Conservation (phyloP, 2,888 invertebrate species). For the Cyaniris semiargus region DNA sequence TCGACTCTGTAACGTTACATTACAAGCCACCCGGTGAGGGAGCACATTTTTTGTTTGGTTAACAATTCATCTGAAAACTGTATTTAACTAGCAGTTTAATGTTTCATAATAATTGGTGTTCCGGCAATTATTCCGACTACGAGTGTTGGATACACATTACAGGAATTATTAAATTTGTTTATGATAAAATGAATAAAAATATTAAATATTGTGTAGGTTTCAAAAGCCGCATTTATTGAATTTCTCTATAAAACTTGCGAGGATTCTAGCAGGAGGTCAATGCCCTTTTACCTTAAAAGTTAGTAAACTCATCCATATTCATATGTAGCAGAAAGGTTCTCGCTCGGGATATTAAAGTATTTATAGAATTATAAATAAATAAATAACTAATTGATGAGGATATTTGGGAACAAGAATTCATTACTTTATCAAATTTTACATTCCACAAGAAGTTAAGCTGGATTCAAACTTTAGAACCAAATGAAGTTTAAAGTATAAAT, state of each 20-base stretch:
- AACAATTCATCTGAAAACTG: too few species aligned
- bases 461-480: not conserved
- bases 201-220: too few species aligned
- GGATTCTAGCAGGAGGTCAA: not conserved
- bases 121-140: too few species aligned
- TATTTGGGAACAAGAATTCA: not conserved
- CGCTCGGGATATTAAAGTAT: not conserved
- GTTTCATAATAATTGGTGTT: too few species aligned
- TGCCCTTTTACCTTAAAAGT: not conserved
- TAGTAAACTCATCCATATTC: not conserved
- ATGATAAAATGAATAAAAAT: too few species aligned
- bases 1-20: too few species aligned
- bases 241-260: not conserved
- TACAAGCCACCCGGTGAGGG: too few species aligned
- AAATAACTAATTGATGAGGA: not conserved
- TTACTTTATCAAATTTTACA: not conserved
- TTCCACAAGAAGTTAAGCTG: not conserved
- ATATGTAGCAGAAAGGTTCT: not conserved
- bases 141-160: too few species aligned
- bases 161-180: too few species aligned
- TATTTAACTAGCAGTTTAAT: too few species aligned
- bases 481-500: not conserved
- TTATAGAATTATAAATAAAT: conserved; percentile 6
- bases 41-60: too few species aligned
- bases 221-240: too few species aligned